A percentile compares a stretch with the other conserved stretches of the same genome.
Conservation (phyloP, 1,140 invertebrate genomes). For the Ctenoplectra terminalis region DNA sequence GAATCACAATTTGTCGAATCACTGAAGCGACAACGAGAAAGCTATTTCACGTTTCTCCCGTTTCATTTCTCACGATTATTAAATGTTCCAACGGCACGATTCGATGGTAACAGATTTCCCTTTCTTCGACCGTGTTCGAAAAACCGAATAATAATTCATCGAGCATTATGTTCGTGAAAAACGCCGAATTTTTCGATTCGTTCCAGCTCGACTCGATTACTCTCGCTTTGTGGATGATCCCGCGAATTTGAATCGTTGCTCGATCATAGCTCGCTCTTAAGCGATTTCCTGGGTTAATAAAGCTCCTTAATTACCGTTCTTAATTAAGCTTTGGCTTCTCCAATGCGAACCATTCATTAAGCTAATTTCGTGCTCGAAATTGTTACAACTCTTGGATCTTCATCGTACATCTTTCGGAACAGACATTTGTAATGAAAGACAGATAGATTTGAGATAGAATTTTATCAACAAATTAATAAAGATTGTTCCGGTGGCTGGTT, state of each 20-base stretch:
- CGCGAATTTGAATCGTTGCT: neutral
- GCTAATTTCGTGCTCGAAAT: neutral
- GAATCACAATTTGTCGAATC: slow-evolving; percentile 1
- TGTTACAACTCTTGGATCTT: too few relatives aligned
- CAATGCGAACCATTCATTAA: too few relatives aligned
- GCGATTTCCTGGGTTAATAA: neutral
- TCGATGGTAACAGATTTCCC: neutral
- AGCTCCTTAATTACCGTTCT: slow-evolving; percentile 2
- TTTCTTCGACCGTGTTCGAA: neutral
- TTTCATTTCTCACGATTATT: slow-evolving; percentile 12
- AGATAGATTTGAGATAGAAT: too few relatives aligned
- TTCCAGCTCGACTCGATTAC: neutral
- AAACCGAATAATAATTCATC: neutral
- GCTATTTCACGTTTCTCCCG: neutral
- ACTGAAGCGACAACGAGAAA: neutral
- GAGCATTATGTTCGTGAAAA: neutral
- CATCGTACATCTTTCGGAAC: too few relatives aligned
- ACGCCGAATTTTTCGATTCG: neutral
- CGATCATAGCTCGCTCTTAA: neutral
- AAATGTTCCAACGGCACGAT: neutral
- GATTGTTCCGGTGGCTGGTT: too few relatives aligned
- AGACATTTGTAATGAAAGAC: too few relatives aligned
- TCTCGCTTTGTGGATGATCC: neutral
- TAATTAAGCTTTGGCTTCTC: slow-evolving; percentile 5
- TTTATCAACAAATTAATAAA: too few relatives aligned